Percentiles rank a stretch among this genome's conserved stretches.
Evolutionary conservation across 92 coral and sea anemone genomes (phyloP).

Genomic region (Palythoa caribaeorum): DNA sequence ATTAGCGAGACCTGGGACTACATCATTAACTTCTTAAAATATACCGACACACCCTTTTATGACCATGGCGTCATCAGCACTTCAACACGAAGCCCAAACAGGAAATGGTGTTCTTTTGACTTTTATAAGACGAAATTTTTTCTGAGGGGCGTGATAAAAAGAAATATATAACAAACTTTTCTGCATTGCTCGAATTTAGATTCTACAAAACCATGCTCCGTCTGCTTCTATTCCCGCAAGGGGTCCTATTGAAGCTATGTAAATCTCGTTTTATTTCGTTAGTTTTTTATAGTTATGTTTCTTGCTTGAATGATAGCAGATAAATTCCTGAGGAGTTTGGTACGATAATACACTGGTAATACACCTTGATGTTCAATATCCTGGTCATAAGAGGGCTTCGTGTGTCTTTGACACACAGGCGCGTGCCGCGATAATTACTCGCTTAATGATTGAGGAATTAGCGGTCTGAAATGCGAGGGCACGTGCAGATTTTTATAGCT

Average conservation of each 20-base stretch:
- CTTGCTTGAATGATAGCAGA: constrained; percentile 27
- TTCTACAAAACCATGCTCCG: not conserved
- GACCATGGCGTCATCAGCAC: constrained; percentile 7
- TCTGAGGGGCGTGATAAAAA: not conserved
- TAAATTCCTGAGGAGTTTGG: constrained; percentile 19
- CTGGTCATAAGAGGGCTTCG: constrained; percentile 47
- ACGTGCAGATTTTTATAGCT: constrained; percentile 55
- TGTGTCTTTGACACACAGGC: constrained; percentile 69
- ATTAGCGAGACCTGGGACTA: constrained; percentile 42
- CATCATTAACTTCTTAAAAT: constrained; percentile 66
- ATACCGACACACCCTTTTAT: constrained; percentile 55
- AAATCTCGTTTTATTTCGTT: not conserved
- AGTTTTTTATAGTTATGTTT: not conserved
- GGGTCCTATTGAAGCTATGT: not conserved
- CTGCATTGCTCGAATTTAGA: too few species aligned
- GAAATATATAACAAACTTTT: not conserved
- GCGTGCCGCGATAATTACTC: constrained; percentile 78
- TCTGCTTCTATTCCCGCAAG: not conserved
- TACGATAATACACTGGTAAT: constrained; percentile 15
- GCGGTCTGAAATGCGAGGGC: constrained; percentile 52
- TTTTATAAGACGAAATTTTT: not conserved
- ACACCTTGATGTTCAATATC: constrained; percentile 2
- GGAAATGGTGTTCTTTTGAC: not conserved
- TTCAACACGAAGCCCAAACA: not conserved
- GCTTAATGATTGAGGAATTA: constrained; percentile 62